phyloP scores from a whole-genome alignment of 2,888 invertebrate genomes.

The Poecilus cupreus region DNA sequence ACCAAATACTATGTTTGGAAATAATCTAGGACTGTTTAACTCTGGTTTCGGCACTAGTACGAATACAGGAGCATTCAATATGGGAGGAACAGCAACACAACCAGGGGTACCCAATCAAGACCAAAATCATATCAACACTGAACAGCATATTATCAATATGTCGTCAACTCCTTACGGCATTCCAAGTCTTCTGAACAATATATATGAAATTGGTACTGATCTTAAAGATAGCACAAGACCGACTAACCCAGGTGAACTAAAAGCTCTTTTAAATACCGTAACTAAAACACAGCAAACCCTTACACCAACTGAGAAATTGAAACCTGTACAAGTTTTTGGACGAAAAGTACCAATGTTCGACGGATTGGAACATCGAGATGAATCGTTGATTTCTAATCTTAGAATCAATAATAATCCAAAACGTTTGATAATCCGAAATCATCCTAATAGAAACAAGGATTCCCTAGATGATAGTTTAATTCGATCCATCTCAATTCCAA shows the following conservation, averaged over 20 bases:
- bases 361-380: slow-evolving; percentile 51
- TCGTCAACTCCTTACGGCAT: slow-evolving; percentile 91
- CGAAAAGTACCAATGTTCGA: slow-evolving; percentile 55
- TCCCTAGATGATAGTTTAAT: slow-evolving; percentile 16
- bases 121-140: slow-evolving; percentile 73
- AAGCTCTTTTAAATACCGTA: slow-evolving; percentile 66
- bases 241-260: slow-evolving; percentile 69
- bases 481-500: not conserved
- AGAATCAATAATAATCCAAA: slow-evolving; percentile 50
- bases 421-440: slow-evolving; percentile 42
- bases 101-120: slow-evolving; percentile 66
- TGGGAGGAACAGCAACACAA: slow-evolving; percentile 65
- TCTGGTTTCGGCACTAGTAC: slow-evolving; percentile 71
- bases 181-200: slow-evolving; percentile 87
- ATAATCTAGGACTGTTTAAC: slow-evolving; percentile 68
- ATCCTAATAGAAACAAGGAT: slow-evolving; percentile 7
- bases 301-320: slow-evolving; percentile 43
- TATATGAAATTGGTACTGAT: slow-evolving; percentile 23
- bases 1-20: slow-evolving; percentile 76
- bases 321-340: slow-evolving; percentile 50
- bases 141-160: slow-evolving; percentile 84
- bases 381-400: slow-evolving; percentile 42
- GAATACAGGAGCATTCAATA: slow-evolving; percentile 60
- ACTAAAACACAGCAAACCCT: slow-evolving; percentile 18
- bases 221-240: slow-evolving; percentile 60